Conservation (phyloP, 2,797 vertebrate genomes). For the Melanotaenia pygmaea region DNA sequence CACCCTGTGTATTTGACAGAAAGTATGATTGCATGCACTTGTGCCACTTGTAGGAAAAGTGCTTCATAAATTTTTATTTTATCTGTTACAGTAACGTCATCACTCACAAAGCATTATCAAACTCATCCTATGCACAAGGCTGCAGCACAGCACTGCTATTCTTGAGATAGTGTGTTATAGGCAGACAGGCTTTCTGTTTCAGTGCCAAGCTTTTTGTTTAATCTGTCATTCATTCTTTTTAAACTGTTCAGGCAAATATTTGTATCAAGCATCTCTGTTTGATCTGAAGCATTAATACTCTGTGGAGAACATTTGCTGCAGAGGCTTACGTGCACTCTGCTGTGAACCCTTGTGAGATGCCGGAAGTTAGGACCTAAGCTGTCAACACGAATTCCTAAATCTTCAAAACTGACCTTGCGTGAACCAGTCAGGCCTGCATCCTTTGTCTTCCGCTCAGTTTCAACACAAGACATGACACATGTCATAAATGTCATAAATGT, state of each 20-base stretch:
- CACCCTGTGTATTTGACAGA: too few species aligned
- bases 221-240: constrained; percentile 2
- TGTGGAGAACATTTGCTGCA: background rate
- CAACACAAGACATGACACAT: constrained; percentile 49
- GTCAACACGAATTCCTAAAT: constrained; percentile 56
- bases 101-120: background rate
- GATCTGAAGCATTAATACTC: constrained; percentile 4
- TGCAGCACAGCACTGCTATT: background rate
- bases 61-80: too few species aligned
- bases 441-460: constrained; percentile 42
- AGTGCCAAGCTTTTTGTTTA: background rate
- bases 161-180: background rate
- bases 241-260: background rate
- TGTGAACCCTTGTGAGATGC: constrained; percentile 33
- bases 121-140: background rate
- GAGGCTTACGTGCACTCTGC: constrained; percentile 25
- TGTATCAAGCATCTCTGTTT: background rate
- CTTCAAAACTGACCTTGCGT: constrained; percentile 50
- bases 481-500: constrained; percentile 53
- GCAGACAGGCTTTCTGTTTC: constrained; percentile 2
- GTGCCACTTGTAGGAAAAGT: too few species aligned
- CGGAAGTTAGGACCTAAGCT: constrained; percentile 38
- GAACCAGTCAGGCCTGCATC: constrained; percentile 41
- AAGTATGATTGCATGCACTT: too few species aligned
- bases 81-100: background rate